phyloP scores from a whole-genome alignment of 2,113 vertebrate genomes.

The Urocolius indicus region DNA sequence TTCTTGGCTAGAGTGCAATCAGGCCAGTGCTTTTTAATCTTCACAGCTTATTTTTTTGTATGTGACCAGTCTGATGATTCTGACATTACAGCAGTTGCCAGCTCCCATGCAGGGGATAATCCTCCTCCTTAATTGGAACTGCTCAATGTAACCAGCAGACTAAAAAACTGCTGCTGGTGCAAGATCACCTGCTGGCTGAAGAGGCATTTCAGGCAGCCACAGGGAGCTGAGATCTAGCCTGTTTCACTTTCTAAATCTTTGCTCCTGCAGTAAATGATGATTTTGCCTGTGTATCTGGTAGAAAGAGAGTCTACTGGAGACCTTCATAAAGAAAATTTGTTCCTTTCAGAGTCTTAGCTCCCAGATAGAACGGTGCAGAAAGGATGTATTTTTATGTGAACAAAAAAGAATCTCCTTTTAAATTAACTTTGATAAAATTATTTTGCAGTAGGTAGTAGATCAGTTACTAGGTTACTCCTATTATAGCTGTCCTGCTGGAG shows the following conservation, averaged over 20 bases:
- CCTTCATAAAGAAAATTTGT: neutral
- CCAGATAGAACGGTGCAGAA: neutral
- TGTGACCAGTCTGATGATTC: neutral
- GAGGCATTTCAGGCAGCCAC: constrained; percentile 8
- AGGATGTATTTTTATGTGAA: neutral
- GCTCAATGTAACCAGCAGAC: neutral
- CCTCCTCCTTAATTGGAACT: constrained; percentile 5
- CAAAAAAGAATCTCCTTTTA: neutral
- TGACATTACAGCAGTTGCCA: neutral
- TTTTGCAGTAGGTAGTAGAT: neutral
- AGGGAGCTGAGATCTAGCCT: neutral
- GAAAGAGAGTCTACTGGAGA: neutral
- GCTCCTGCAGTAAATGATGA: neutral
- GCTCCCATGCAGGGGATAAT: constrained; percentile 20
- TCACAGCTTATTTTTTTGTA: neutral
- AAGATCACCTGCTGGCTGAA: constrained; percentile 24
- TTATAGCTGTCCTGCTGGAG: neutral
- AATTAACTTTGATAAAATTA: neutral
- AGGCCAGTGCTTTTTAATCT: neutral
- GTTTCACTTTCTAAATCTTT: constrained; percentile 11
- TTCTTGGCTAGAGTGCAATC: neutral
- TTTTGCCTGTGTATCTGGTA: neutral
- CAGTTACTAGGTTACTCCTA: neutral
- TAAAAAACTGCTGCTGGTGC: neutral
- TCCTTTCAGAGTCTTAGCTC: neutral